Base-by-base conservation (phyloP, 1,140 invertebrate genomes). In the Drosophila aff. region DNA sequence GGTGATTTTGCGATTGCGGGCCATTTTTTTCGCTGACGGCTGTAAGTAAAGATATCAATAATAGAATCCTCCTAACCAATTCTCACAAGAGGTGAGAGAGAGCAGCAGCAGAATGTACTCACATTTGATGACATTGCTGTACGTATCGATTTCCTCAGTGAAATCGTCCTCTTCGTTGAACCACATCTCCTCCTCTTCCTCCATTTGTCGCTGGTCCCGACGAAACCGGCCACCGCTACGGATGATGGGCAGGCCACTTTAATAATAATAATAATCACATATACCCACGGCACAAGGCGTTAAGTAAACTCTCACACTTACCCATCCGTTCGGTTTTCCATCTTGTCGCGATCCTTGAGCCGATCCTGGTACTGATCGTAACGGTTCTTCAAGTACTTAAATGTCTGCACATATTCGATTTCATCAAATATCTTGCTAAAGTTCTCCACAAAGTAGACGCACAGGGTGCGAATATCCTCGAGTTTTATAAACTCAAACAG, bases 161-260 rank as follows among this genome's bases (percentile, higher is more conserved):
- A 97, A 96, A 84, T 99, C 98, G 92, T 99, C 98, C 79, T 99
- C 98, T 84, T 99, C 97, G 92, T 98, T 98, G 93, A 99, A 99
- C 98, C 98, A 99, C 95, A 99, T 98, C 93, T 99, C 98, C 92
- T 99, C 98, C 82, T 99, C 98, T 89, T 99, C 98, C 52, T 99
- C 98, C 72, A 99, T 95, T 89, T 98, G 96, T 47, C 98, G 94
- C 72, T 97, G 96, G 94, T 99, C 98, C 52, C 98, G 95, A 77
- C 98, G 94, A 93, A 97, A 99, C 64, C 98, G 94, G 92, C 96
- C 96, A 72, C 95, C 96, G 83, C 97, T 96, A 81, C 97, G 94
- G 75, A 98, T 94, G 87, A 98, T 96, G 57, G 96, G 97, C 76
- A 97, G 74, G 61, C 83, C 80, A 60, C 89, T 92, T 71, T 71